Percentiles rank a stretch among this genome's conserved stretches.
These are phyloP conservation scores for Corapipo altera DNA, from an alignment of 2,113 vertebrate genomes.

Conservation along the genomic window DNA sequence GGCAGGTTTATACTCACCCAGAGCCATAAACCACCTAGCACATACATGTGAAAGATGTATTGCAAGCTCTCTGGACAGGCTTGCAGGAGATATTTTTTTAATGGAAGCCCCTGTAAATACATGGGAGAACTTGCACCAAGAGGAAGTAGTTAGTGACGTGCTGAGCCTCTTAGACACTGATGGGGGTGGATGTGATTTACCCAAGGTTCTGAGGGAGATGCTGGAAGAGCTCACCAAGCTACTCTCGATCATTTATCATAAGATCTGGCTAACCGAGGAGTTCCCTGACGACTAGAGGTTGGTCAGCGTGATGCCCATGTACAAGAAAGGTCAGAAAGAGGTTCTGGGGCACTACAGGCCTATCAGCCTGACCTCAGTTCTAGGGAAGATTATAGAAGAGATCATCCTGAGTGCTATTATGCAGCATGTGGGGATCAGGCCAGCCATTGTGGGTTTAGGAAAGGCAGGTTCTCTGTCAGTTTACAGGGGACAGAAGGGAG, in stretches of 20 bases:
- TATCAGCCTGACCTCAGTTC: neutral
- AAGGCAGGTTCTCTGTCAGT: neutral
- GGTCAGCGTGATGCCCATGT: neutral
- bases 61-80: neutral
- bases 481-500: neutral
- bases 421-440: neutral
- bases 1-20: neutral
- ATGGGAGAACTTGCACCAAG: neutral
- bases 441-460: neutral
- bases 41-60: neutral
- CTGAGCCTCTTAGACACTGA: neutral
- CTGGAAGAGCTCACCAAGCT: neutral
- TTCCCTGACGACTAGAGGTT: neutral
- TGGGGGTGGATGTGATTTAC: neutral
- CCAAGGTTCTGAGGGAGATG: neutral
- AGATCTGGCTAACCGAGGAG: neutral
- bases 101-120: neutral
- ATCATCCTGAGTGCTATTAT: neutral
- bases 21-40: neutral
- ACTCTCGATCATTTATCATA: neutral
- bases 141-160: neutral
- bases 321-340: neutral
- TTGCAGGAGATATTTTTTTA: neutral
- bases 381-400: neutral
- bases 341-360: neutral